phyloP scores from a whole-genome alignment of 2,888 invertebrate species.

The Hedya salicella region DNA sequence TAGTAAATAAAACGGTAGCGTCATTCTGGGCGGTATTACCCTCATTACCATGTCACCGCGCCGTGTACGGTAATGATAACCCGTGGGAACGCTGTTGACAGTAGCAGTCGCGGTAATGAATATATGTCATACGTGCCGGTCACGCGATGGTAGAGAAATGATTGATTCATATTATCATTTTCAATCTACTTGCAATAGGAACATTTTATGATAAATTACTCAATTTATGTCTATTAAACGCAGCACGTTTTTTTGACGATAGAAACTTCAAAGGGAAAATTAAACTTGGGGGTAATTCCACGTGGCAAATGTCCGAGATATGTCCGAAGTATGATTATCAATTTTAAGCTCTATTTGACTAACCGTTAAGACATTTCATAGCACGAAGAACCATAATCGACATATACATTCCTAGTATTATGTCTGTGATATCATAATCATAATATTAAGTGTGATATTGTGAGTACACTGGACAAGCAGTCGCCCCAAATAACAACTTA shows the following conservation, averaged over 20 bases:
- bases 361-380: too few species aligned
- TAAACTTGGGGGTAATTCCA: too few species aligned
- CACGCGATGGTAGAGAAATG: conserved; percentile 26
- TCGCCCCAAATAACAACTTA: too few species aligned
- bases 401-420: too few species aligned
- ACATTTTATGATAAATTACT: conserved; percentile 10
- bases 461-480: too few species aligned
- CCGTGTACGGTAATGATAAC: conserved; percentile 34
- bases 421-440: too few species aligned
- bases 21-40: conserved; percentile 22
- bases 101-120: conserved; percentile 32
- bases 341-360: too few species aligned
- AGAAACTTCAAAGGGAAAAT: neutral
- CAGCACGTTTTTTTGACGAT: neutral
- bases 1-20: conserved; percentile 20
- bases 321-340: neutral
- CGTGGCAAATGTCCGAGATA: too few species aligned
- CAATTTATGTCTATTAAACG: conserved; percentile 3
- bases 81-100: conserved; percentile 38
- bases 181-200: neutral
- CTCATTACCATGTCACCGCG: conserved; percentile 29
- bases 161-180: conserved; percentile 29
- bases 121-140: conserved; percentile 27
- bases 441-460: too few species aligned
- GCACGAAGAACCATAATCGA: too few species aligned